Evolutionary conservation across 1,140 invertebrate genomes (phyloP), one percentile per base, ranked within the genome.

Genomic region (Augochlora pura): DNA sequence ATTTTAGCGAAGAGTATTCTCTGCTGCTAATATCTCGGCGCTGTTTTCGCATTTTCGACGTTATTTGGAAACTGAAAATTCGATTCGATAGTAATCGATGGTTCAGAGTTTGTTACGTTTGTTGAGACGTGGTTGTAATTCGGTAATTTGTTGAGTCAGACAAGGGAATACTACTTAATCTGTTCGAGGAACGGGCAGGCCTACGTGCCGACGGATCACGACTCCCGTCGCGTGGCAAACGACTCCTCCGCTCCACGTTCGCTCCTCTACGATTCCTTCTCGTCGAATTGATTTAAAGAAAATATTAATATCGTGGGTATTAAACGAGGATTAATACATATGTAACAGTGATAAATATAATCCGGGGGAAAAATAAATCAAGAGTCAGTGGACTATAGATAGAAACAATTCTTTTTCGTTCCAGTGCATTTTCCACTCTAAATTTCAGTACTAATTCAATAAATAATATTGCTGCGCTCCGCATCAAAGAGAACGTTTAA

Each of bases 161-260:
- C 60, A 42, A 14, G 23, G 14, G 16, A 72, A 78, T 72, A n/a
- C 68, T 72, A 71, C 46, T 72, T 72, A 72, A 72, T 23, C 5
- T 12, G 38, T 10, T 6, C 18, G 46, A n/a, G 12, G 27, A 42
- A 39, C 16, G 64, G 59, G 16, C 64, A 57, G 14, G 63, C 49
- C 80, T 73, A 86, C 64, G 60, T 83, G 82, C 88, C 88, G 88
- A 86, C 88, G 88, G 88, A 83, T 86, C 73, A 80, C 87, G 81
- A 66, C 54, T 79, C 67, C 88, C 88, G 88, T 89, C 88, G 88
- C 87, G 76, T 9, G 46, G 62, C 66, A 23, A 75, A 74, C 54
- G 18, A 57, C 70, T 52, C 57, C 32, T 46, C 54, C 3, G 0
- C 16, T 3, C 10, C 62, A 71, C 49, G 52, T 68, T 18, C 6